Base-by-base conservation (phyloP, 2,797 vertebrate genomes). In the Craterocephalus amniculus region DNA sequence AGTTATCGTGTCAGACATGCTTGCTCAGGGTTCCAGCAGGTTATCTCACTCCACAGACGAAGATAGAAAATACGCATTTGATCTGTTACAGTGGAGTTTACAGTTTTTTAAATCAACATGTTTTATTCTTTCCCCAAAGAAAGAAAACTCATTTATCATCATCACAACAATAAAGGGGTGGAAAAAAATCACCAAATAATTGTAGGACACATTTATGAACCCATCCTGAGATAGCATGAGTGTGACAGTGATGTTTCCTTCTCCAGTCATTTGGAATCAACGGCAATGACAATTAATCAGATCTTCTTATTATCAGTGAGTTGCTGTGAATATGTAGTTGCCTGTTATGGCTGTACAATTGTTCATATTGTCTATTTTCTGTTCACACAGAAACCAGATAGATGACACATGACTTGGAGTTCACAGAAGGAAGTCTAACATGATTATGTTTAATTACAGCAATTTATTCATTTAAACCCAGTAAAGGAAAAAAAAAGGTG, bases 391-490 rank as follows among this genome's bases (percentile, higher is more conserved):
- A 48, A 66, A 70, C 51, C 26, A 35, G 70, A 83, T 63, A 68
- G 78, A 87, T 73, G 75, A 90, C 81, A 81, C 72, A 78, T 67
- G 49, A 67, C 71, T 82, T 16, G 0, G 51, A 74, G 79, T 74
- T 69, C n/a, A 13, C 71, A 77, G 76, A 62, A 51, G 14, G 63
- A 66, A 75, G 85, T 87, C 45, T 56, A 89, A 71, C 78, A 65
- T 81, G 63, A 84, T 89, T 73, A 65, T 72, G 54, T 85, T 80
- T 88, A 89, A 92, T 89, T 88, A 79, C 70, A 24, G 75, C 70
- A 24, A 70, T 89, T 85, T 86, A 90, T 92, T 89, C 71, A 91
- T 91, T 87, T 76, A 70, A 91, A 89, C 83, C 61, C 72, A 75
- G 60, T 62, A 56, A 72, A 83, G 69, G 81, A 89, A 76, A 85